Percentiles rank a stretch among this genome's conserved stretches.
Evolutionary conservation across 2,797 vertebrate species (phyloP).

Genomic region (Pangasius djambal): DNA sequence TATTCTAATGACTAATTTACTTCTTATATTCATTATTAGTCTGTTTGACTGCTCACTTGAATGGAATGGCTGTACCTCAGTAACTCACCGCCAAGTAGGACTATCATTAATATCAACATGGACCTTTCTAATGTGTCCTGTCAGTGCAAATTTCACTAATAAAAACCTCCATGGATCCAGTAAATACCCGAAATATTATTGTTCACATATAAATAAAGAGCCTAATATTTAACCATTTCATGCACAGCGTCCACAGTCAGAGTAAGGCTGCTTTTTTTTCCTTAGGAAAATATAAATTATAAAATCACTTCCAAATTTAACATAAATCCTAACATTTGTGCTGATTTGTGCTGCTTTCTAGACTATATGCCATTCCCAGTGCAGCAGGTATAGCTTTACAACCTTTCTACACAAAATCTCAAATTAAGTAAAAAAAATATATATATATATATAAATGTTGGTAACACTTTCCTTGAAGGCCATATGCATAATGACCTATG

Average conservation of each 20-base stretch:
- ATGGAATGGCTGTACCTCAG: not conserved
- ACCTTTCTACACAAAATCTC: not conserved
- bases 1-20: not conserved
- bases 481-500: not conserved
- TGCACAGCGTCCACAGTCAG: not conserved
- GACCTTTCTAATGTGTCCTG: not conserved
- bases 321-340: not conserved
- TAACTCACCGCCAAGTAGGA: not conserved
- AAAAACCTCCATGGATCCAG: not conserved
- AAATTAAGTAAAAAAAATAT: not conserved
- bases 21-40: not conserved
- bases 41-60: not conserved
- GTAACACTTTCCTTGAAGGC: not conserved
- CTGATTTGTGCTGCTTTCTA: not conserved
- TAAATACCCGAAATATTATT: not conserved
- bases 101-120: not conserved
- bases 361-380: not conserved
- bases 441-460: not conserved
- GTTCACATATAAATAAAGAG: not conserved
- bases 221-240: not conserved
- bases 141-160: too few relatives aligned
- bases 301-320: not conserved
- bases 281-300: not conserved
- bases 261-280: not conserved
- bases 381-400: not conserved